phyloP scores from a whole-genome alignment of 2,797 vertebrate genomes.

The Rhinoraja longicauda region DNA sequence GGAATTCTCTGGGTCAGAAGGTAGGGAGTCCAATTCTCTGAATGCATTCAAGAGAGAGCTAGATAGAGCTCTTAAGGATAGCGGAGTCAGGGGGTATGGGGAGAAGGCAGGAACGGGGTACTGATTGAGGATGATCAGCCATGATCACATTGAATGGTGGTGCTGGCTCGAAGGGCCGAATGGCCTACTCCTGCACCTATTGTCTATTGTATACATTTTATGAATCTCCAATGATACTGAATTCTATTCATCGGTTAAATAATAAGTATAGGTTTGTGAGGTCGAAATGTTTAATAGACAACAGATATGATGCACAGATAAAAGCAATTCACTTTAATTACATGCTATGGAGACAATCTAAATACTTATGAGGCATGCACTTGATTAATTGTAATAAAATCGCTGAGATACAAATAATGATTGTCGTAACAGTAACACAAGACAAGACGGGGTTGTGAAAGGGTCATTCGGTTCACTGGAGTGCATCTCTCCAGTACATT shows the following conservation, averaged over 20 bases:
- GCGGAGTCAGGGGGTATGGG: too few species aligned
- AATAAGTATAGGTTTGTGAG: neutral
- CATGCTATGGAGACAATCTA: neutral
- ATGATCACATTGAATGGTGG: too few species aligned
- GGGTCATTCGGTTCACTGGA: neutral
- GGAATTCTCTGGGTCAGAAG: too few species aligned
- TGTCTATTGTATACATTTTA: neutral
- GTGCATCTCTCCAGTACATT: neutral
- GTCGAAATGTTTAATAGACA: neutral
- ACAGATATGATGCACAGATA: neutral
- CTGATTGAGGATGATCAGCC: too few species aligned
- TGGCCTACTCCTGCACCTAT: too few species aligned
- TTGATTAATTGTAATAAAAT: neutral
- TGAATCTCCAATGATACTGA: neutral
- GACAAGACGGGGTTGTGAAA: neutral
- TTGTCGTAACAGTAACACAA: neutral
- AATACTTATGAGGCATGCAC: neutral
- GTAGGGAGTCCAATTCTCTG: too few species aligned
- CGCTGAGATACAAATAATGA: neutral
- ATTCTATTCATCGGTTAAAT: neutral
- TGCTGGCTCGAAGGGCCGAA: too few species aligned
- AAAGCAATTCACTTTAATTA: neutral
- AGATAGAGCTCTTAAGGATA: too few species aligned
- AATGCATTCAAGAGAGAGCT: too few species aligned
- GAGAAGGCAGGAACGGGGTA: too few species aligned